Percentiles rank a stretch among this genome's conserved stretches.
Evolutionary conservation across 2,113 vertebrate genomes (phyloP).

Genomic region (Choloepus hoffmanni): DNA sequence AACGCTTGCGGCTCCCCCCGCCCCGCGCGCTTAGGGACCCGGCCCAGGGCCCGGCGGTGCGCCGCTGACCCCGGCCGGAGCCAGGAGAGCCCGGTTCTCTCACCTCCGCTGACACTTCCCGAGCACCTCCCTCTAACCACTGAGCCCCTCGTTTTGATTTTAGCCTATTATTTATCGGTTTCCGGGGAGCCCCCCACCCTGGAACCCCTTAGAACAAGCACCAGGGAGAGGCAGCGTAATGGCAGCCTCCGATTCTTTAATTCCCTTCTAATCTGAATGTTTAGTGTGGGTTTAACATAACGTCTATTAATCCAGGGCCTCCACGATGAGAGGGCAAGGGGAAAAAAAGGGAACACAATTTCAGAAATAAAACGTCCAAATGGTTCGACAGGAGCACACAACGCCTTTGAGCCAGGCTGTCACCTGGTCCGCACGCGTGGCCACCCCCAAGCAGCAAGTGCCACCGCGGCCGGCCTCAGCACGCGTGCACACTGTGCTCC

Average conservation of each 20-base stretch:
- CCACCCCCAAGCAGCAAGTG: constrained; percentile 73
- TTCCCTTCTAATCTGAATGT: constrained; percentile 74
- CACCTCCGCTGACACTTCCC: constrained; percentile 62
- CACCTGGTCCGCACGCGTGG: constrained; percentile 77
- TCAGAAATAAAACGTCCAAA: constrained; percentile 51
- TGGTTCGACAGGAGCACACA: not conserved
- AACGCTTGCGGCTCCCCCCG: no score
- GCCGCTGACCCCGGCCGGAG: no score
- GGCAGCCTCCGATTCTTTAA: constrained; percentile 67
- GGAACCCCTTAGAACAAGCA: constrained; percentile 58
- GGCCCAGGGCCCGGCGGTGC: no score
- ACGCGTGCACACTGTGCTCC: constrained; percentile 68
- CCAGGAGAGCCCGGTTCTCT: no score
- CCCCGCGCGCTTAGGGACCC: no score
- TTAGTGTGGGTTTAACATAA: constrained; percentile 75
- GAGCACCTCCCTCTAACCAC: constrained; percentile 72
- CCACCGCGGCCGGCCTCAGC: constrained; percentile 67
- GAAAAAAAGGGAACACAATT: constrained; percentile 75
- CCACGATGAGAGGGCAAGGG: constrained; percentile 78
- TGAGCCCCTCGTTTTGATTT: constrained; percentile 82
- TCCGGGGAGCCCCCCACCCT: constrained; percentile 65
- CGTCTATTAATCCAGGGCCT: constrained; percentile 82
- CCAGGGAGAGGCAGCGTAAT: constrained; percentile 25
- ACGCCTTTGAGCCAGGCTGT: not conserved
- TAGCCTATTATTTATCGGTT: constrained; percentile 63